Percentiles rank a stretch among this genome's conserved stretches.
Conservation (phyloP, 1,140 invertebrate species). For the Zaprionus capensis region DNA sequence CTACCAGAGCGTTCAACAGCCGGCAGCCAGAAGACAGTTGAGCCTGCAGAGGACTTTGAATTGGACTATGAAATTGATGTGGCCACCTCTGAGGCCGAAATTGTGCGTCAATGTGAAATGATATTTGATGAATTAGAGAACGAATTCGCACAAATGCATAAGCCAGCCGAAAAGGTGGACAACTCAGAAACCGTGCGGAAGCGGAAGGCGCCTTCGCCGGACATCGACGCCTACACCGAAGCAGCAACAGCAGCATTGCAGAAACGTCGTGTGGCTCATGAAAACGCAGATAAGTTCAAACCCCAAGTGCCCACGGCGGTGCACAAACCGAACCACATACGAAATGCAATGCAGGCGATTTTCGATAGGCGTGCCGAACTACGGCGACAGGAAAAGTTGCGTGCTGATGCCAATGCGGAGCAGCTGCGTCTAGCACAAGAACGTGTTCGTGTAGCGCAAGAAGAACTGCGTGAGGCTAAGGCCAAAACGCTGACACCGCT, state of each 20-base stretch:
- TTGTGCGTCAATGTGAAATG: conserved; percentile 89
- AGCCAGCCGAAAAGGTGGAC: conserved; percentile 36
- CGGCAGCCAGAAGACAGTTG: neutral
- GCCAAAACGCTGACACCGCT: conserved; percentile 70
- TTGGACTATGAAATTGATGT: conserved; percentile 53
- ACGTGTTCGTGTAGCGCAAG: conserved; percentile 68
- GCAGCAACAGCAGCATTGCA: conserved; percentile 56
- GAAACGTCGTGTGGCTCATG: conserved; percentile 85
- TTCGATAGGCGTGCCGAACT: conserved; percentile 70
- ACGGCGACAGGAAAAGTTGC: conserved; percentile 62
- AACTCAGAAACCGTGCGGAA: conserved; percentile 41
- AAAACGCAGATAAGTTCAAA: conserved; percentile 77
- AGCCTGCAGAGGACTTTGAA: conserved; percentile 18
- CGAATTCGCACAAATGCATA: conserved; percentile 72
- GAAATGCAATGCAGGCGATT: conserved; percentile 79
- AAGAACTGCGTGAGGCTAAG: conserved; percentile 58
- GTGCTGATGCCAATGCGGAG: conserved; percentile 62
- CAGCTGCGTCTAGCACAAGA: conserved; percentile 68
- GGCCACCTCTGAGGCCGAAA: conserved; percentile 85
- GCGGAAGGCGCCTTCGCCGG: conserved; percentile 66
- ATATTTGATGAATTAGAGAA: conserved; percentile 88
- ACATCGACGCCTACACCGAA: conserved; percentile 64
- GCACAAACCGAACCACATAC: conserved; percentile 73
- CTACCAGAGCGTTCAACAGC: conserved; percentile 6
- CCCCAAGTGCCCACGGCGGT: conserved; percentile 1